Base-by-base conservation (phyloP, 2,888 invertebrate genomes). In the Thecocarcelia acutangulata region DNA sequence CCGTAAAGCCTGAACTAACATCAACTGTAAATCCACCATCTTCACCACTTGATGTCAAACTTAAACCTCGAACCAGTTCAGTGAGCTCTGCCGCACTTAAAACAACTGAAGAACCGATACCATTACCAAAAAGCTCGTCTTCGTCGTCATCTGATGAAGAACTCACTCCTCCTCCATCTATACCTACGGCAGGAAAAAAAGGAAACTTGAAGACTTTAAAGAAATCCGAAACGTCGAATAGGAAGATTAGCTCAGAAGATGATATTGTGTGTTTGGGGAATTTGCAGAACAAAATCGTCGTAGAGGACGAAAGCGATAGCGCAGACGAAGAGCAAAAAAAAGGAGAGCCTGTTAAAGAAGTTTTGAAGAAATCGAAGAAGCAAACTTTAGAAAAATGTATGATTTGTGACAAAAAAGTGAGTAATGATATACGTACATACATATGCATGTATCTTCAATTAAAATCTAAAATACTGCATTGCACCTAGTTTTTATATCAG, bases 241-340 rank as follows among this genome's bases (percentile, higher is more conserved):
- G 42, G 4, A 13, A 79, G 0, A 84, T 83, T 33, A 82, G 73
- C 1, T 80, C 72, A 0, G 88, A 88, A 59, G 89, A 90, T 13
- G 90, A 91, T 70, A 89, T 90, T 6, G 85, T 90, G 5, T 90
- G 89, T 37, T 70, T 91, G 40, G 90, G 90, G 1, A 83, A 85
- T 21, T 48, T 85, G 5, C 85, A 84, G 13, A 86, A 85, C 0
- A 85, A 85, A 33, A 87, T 84, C 54, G 74, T 83, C 1, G 84
- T 89, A 13, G 86, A 87, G 3, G 90, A 89, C 58, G 89, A 89
- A 12, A 87, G 85, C 12, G 37, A 76, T 0, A 3, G 52, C 3
- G 11, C 42, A 54, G 24, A 63, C 12, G 86, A 86, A 4, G 85
- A 85, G 8, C 3, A 15, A n/a, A 12, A 13, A 2, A 42, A 44